Percentiles rank a stretch among this genome's conserved stretches.
phyloP scores from a whole-genome alignment of 2,888 invertebrate genomes.

The Oxycera nigricornis region DNA sequence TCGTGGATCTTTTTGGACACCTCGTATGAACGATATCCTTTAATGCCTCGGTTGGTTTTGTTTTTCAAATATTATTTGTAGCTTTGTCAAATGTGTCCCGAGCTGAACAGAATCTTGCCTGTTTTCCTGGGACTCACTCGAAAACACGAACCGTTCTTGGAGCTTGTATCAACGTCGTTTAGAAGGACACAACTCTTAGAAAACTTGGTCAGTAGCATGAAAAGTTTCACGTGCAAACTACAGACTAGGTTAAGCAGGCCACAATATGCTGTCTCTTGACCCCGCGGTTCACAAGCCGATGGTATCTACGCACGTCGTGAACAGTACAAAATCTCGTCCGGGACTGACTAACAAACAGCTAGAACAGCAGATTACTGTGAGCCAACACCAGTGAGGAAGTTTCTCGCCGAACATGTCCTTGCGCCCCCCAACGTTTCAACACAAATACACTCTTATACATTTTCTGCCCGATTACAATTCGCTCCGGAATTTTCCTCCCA shows the following conservation, averaged over 20 bases:
- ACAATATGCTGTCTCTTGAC: constrained; percentile 8
- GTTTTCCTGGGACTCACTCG: too few species aligned
- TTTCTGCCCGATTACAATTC: background rate
- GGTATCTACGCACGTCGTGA: constrained; percentile 45
- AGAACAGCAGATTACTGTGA: constrained; percentile 16
- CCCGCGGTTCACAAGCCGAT: constrained; percentile 9
- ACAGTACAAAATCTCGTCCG: constrained; percentile 59
- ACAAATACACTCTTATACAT: background rate
- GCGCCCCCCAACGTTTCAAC: background rate
- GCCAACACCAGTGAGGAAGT: background rate
- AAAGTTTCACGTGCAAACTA: background rate
- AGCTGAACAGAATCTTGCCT: too few species aligned
- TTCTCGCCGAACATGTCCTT: constrained; percentile 22
- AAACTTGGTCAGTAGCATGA: too few species aligned
- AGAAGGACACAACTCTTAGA: too few species aligned
- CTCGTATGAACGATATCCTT: too few species aligned
- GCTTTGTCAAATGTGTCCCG: too few species aligned
- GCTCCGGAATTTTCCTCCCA: background rate
- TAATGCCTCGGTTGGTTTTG: too few species aligned
- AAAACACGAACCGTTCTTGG: too few species aligned
- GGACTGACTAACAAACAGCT: constrained; percentile 53
- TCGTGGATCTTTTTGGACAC: too few species aligned
- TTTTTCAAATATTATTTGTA: too few species aligned
- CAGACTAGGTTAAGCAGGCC: background rate
- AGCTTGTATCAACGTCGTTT: too few species aligned